Evolutionary conservation across 2,797 vertebrate species (phyloP).

Genomic region (Odontamblyopus rebecca): DNA sequence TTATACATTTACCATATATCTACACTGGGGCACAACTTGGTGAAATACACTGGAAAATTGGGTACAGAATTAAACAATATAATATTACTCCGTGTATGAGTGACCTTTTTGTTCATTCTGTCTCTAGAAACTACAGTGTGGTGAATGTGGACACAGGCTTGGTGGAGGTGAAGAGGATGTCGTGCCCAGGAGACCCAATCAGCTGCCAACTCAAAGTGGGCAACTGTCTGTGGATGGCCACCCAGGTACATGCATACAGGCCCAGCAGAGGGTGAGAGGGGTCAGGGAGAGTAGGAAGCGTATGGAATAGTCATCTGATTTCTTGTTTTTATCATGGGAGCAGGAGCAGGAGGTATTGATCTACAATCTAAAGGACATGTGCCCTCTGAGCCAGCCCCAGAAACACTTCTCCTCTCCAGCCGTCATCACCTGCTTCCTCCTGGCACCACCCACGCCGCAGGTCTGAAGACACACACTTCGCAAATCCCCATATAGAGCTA

Average conservation of each 20-base stretch:
- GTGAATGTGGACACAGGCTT: constrained; percentile 91
- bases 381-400: constrained; percentile 87
- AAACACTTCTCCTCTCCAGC: constrained; percentile 87
- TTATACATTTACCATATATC: no score
- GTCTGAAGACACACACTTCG: constrained; percentile 65
- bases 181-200: constrained; percentile 85
- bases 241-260: constrained; percentile 78
- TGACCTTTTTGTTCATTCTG: constrained; percentile 14
- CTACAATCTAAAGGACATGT: constrained; percentile 95
- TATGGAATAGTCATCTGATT: background rate
- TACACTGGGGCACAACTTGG: no score
- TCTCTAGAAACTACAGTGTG: constrained; percentile 89
- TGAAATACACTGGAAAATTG: no score
- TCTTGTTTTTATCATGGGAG: background rate
- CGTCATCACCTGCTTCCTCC: constrained; percentile 87
- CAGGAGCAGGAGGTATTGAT: constrained; percentile 95
- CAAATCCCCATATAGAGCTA: no score
- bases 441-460: constrained; percentile 82
- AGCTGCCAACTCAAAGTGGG: constrained; percentile 91
- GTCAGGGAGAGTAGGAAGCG: background rate
- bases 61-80: no score
- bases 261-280: background rate
- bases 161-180: constrained; percentile 88
- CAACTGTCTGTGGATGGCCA: constrained; percentile 90
- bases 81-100: background rate